These are phyloP conservation scores for Ctenopoma kingsleyae DNA, from an alignment of 2,797 vertebrate genomes.

Conservation along the genomic window DNA sequence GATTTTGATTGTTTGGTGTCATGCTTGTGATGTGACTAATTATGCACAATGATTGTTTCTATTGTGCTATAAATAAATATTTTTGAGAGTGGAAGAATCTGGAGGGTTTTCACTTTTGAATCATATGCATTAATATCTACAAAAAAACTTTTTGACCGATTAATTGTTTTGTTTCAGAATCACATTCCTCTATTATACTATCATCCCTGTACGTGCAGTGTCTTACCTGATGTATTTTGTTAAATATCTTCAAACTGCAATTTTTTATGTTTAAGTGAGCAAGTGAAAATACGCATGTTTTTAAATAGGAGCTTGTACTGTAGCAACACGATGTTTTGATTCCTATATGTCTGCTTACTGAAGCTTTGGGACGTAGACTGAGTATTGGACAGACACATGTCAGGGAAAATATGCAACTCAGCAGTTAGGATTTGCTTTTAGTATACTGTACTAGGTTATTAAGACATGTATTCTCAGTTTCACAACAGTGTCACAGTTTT, in stretches of 20 bases:
- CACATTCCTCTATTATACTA: not conserved
- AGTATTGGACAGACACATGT: conserved; percentile 13
- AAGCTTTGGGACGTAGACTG: conserved; percentile 23
- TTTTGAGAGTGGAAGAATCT: conserved; percentile 12
- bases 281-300: not conserved
- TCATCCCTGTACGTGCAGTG: not conserved
- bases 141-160: not conserved
- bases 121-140: not conserved
- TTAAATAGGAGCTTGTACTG: not conserved
- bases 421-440: conserved; percentile 5
- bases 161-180: not conserved
- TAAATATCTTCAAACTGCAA: not conserved
- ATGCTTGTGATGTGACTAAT: conserved; percentile 12
- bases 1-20: conserved; percentile 9
- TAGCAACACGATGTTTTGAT: not conserved
- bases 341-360: conserved; percentile 26
- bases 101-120: conserved; percentile 2
- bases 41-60: conserved; percentile 25
- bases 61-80: conserved; percentile 33
- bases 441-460: not conserved
- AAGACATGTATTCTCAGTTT: not conserved
- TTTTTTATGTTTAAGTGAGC: not conserved
- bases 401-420: conserved; percentile 16
- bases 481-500: not conserved
- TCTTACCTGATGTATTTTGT: not conserved